Base-by-base conservation (phyloP, 2,888 invertebrate species). In the Erpobdella octoculata region DNA sequence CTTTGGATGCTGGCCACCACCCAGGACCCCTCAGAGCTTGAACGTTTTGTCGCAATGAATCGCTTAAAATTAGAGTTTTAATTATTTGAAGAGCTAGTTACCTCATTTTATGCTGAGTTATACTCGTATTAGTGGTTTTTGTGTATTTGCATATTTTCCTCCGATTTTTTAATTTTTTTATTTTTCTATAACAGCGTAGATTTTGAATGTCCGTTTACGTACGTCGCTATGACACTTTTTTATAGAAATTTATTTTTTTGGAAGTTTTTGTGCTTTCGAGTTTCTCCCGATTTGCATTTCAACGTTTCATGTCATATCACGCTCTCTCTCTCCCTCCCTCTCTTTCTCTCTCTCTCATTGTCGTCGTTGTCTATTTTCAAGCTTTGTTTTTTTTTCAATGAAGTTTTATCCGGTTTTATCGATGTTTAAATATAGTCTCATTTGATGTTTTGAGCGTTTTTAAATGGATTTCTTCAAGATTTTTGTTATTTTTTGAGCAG, bases 301-400 rank as follows among this genome's bases (percentile, higher is more conserved):
- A 53, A 53, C 28, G 53, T 53, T 53, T 53, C n/a, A n/a, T 53
- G 53, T 53, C 53, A 53, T 70, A 48, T 69, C 25, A 46, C 31
- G 41, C n/a, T 66, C n/a, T 66, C 33, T 66, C n/a, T 66, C 33
- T 66, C 4, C 18, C 18, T 66, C 37, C 25, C 18, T 33, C 3
- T 66, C 33, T 35, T 18, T 66, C 36, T 66, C n/a, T 66, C 15
- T 66, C n/a, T 36, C 4, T 37, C n/a, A 37, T 6, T 36, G 31
- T 66, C 18, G n/a, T 53, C 28, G 18, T 53, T 53, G 53, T n/a
- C 2, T 53, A 28, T 53, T 53, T n/a, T n/a, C n/a, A n/a, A n/a
- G n/a, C n/a, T n/a, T n/a, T n/a, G n/a, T n/a, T 53, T 53, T 53
- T 21, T 53, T 53, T 53, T 53, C 53, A 53, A 28, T 53, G 53